Conservation (phyloP, 1,140 invertebrate species). For the Bombus pyrosoma region DNA sequence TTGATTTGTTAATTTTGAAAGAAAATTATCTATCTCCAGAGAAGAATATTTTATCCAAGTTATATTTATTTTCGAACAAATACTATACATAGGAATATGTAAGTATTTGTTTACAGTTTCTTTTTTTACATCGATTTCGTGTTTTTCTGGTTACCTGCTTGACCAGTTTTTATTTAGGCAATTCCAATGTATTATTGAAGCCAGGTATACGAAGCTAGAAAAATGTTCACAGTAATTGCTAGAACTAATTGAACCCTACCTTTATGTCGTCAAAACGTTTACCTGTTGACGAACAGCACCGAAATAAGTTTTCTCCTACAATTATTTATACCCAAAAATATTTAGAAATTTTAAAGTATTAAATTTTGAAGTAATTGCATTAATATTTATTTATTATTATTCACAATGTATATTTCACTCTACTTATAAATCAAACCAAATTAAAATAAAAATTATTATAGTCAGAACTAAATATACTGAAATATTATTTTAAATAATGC, state of each 20-base stretch:
- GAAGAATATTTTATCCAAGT: not conserved
- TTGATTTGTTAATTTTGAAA: not conserved
- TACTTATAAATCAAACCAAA: no score
- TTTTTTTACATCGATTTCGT: not conserved
- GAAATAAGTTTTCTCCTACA: not conserved
- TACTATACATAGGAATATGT: not conserved
- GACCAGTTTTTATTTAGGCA: conserved; percentile 39
- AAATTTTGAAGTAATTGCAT: not conserved
- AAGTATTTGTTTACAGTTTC: conserved; percentile 20
- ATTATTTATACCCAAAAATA: not conserved
- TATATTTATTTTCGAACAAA: not conserved
- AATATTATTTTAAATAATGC: no score
- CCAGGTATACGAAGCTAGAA: conserved; percentile 16
- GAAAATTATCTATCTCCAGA: not conserved
- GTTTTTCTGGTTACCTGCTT: not conserved
- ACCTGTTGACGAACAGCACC: not conserved
- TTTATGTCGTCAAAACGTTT: conserved; percentile 16
- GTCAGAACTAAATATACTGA: no score
- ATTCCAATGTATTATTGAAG: conserved; percentile 15
- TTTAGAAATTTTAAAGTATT: not conserved
- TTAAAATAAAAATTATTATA: no score
- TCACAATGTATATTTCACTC: no score
- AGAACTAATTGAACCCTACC: conserved; percentile 28
- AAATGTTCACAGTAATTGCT: conserved; percentile 35
- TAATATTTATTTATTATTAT: no score